phyloP scores from a whole-genome alignment of 2,113 vertebrate genomes.

The Onychostruthus taczanowskii region DNA sequence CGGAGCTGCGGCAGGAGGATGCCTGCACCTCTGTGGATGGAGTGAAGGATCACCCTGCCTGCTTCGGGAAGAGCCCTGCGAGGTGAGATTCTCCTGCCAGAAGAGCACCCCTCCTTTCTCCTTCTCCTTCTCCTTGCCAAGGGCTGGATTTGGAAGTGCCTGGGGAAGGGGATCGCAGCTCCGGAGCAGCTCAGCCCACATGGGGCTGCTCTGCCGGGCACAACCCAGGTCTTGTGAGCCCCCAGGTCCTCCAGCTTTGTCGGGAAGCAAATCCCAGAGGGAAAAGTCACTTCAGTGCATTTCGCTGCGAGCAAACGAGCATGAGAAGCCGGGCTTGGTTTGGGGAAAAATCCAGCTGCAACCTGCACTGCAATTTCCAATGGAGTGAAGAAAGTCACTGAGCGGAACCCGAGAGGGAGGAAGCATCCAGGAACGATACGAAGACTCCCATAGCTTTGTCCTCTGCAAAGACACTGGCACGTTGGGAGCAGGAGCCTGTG shows the following conservation, averaged over 20 bases:
- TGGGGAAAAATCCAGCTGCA: not conserved
- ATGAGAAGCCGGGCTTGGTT: not conserved
- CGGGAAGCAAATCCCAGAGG: not conserved
- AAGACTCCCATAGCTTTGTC: not conserved
- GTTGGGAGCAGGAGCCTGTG: not conserved
- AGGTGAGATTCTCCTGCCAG: not conserved
- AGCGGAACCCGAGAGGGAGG: not conserved
- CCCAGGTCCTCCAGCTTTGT: not conserved
- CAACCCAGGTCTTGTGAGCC: not conserved
- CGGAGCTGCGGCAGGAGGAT: not conserved
- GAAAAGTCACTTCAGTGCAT: not conserved
- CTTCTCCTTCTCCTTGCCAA: not conserved
- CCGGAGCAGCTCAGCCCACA: not conserved
- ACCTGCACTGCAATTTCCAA: rapidly evolving
- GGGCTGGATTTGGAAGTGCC: not conserved
- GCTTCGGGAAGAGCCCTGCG: not conserved
- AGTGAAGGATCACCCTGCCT: not conserved
- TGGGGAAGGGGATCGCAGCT: not conserved
- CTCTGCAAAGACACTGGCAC: not conserved
- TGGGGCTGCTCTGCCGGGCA: not conserved
- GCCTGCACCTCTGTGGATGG: not conserved
- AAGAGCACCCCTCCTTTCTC: not conserved
- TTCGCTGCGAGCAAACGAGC: not conserved
- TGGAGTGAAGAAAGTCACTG: not conserved
- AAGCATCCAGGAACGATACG: not conserved